Base-by-base conservation (phyloP, 1,140 invertebrate species). In the Solenopsis invicta region DNA sequence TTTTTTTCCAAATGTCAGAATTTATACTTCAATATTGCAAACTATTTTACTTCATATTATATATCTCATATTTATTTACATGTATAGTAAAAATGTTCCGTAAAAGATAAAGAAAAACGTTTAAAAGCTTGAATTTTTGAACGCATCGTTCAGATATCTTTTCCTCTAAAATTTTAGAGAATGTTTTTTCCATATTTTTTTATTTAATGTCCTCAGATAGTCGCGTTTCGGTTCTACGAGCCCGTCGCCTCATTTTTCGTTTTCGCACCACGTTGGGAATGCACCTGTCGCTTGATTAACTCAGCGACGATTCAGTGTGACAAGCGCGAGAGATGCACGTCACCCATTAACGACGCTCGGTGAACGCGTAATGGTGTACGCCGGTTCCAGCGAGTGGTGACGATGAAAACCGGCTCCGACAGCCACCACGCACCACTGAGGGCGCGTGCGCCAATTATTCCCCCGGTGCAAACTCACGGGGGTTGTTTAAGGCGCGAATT, bases 401-500 rank as follows among this genome's bases (percentile, higher is more conserved):
- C n/a, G 59, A 37, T 61, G 62, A 24, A 54, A 52, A 10, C 64
- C 41, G 41, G 52, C 54, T 34, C 4, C 48, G n/a, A 50, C 72
- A 9, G 48, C 21, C 48, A 45, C 56, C 34, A 80, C 77, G 48
- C 62, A 80, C 1, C n/a, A 21, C 12, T 1, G 16, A 86, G 56
- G 24, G 85, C 89, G 89, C 88, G 41, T 90, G 89, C 89, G 89
- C 88, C 21, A 21, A n/a, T 82, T 78, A 48, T 61, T 16, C 34
- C 76, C 29, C 69, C 56, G 88, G 85, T 87, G 59, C 56, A 71
- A 66, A 80, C 48, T 69, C 21, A 74, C 75, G 76, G 85, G 81
- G 88, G 86, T 88, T 89, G 89, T 91, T 90, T 88, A 72, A 92
- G 75, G 90, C 90, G 92, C 92, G 92, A 92, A 90, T 91, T 92